Conservation (phyloP, 2,888 invertebrate species). For the Pelosia muscerda region DNA sequence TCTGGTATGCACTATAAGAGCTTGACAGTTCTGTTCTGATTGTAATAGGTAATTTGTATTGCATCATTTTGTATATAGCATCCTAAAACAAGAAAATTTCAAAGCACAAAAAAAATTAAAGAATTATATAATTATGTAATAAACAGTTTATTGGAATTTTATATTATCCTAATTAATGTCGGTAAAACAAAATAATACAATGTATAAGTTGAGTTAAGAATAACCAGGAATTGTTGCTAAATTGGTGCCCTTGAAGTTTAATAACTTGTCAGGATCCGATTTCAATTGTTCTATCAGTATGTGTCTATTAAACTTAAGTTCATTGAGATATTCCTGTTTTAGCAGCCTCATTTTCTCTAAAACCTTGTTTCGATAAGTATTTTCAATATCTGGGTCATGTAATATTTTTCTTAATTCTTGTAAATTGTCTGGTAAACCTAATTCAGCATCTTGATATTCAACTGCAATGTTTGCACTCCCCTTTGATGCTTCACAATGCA, state of each 20-base stretch:
- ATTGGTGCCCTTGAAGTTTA: conserved; percentile 76
- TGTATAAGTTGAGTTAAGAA: conserved; percentile 34
- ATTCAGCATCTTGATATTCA: conserved; percentile 59
- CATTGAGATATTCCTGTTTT: conserved; percentile 63
- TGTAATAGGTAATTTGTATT: too few relatives aligned
- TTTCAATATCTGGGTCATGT: conserved; percentile 58
- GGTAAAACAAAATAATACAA: neutral
- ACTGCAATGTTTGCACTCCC: conserved; percentile 56
- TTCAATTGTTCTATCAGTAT: conserved; percentile 68
- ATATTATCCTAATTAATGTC: neutral
- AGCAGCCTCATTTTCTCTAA: conserved; percentile 67
- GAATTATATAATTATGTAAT: neutral
- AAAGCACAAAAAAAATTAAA: neutral
- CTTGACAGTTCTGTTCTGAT: too few relatives aligned
- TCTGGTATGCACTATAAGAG: too few relatives aligned
- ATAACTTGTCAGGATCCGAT: conserved; percentile 64
- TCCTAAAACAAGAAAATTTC: too few relatives aligned
- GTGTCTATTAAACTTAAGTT: conserved; percentile 67
- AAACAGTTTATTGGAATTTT: conserved; percentile 1
- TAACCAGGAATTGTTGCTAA: conserved; percentile 71
- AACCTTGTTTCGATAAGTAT: conserved; percentile 62
- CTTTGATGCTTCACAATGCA: conserved; percentile 13
- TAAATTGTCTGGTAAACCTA: conserved; percentile 65
- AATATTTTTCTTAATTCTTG: conserved; percentile 61
- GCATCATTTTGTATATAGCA: too few relatives aligned